These are phyloP conservation scores for Patiria miniata DNA, from an alignment of 35 echinoderm and acorn worm species.

Conservation along the genomic window DNA sequence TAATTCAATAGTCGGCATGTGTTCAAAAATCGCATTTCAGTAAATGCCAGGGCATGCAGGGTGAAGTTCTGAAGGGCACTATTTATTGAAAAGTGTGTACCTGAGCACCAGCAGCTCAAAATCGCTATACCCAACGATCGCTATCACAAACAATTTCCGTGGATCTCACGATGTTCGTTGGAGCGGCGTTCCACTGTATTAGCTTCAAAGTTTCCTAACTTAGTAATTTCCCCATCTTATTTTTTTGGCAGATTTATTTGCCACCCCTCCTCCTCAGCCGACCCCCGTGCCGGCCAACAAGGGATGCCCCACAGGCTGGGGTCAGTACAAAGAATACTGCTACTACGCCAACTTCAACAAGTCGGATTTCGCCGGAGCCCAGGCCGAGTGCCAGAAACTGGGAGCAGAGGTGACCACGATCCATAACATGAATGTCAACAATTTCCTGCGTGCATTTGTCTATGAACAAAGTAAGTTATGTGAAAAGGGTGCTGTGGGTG, in stretches of 20 bases:
- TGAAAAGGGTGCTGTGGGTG: too few species aligned
- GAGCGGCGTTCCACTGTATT: too few species aligned
- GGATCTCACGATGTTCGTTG: too few species aligned
- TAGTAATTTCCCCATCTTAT: not conserved
- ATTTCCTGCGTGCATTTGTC: constrained; percentile 23
- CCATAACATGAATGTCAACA: constrained; percentile 23
- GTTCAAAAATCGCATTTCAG: too few species aligned
- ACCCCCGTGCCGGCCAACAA: not conserved
- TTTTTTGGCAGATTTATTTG: constrained; percentile 6
- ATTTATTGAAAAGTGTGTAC: too few species aligned
- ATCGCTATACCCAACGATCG: too few species aligned
- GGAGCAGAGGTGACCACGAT: constrained; percentile 43
- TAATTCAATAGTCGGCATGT: too few species aligned
- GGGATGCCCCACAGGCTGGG: constrained; percentile 34
- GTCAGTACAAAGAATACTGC: constrained; percentile 22
- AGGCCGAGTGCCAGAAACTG: constrained; percentile 17
- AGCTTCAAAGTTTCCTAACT: too few species aligned
- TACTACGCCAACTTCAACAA: constrained; percentile 21
- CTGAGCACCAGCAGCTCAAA: too few species aligned
- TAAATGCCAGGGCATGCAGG: too few species aligned
- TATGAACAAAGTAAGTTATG: constrained; percentile 31
- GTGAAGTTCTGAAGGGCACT: too few species aligned
- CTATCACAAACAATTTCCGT: too few species aligned
- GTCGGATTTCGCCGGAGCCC: not conserved
- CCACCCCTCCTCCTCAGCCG: not conserved